A percentile compares a stretch with the other conserved stretches of the same genome.
Conservation (phyloP, 2,888 invertebrate species). For the Amiota mariae region DNA sequence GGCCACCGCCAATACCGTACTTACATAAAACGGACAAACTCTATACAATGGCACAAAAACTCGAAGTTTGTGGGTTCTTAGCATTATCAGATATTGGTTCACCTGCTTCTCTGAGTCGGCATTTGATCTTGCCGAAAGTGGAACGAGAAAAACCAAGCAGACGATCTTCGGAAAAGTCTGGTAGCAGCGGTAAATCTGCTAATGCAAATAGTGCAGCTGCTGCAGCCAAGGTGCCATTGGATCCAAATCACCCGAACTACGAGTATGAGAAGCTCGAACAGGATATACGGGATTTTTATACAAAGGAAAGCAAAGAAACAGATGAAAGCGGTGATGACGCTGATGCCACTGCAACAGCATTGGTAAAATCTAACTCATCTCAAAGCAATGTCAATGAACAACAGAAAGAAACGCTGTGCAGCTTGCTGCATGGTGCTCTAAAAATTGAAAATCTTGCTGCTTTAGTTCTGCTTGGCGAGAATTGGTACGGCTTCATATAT, state of each 20-base stretch:
- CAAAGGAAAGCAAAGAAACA: slow-evolving; percentile 63
- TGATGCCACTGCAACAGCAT: slow-evolving; percentile 49
- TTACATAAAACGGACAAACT: slow-evolving; percentile 47
- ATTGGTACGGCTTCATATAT: slow-evolving; percentile 93
- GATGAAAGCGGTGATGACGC: slow-evolving; percentile 67
- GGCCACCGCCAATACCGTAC: slow-evolving; percentile 80
- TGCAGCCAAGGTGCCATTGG: slow-evolving; percentile 48
- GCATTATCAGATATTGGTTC: slow-evolving; percentile 91
- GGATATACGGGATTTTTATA: slow-evolving; percentile 71
- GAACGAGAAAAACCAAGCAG: slow-evolving; percentile 74
- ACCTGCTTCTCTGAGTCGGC: slow-evolving; percentile 92
- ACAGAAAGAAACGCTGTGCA: slow-evolving; percentile 88
- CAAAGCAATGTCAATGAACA: slow-evolving; percentile 49
- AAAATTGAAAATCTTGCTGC: slow-evolving; percentile 95
- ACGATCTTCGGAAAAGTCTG: slow-evolving; percentile 63
- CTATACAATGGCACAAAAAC: slow-evolving; percentile 77
- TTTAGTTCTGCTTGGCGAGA: slow-evolving; percentile 85
- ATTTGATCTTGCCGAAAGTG: slow-evolving; percentile 87
- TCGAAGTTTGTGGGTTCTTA: slow-evolving; percentile 91
- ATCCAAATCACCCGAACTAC: slow-evolving; percentile 59
- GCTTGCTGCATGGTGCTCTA: slow-evolving; percentile 92
- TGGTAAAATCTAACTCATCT: slow-evolving; percentile 35
- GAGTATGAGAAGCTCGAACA: slow-evolving; percentile 71
- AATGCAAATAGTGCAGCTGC: slow-evolving; percentile 70
- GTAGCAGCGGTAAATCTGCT: slow-evolving; percentile 71